These are phyloP conservation scores for Riparia riparia DNA, from an alignment of 2,113 vertebrate genomes.

Conservation along the genomic window DNA sequence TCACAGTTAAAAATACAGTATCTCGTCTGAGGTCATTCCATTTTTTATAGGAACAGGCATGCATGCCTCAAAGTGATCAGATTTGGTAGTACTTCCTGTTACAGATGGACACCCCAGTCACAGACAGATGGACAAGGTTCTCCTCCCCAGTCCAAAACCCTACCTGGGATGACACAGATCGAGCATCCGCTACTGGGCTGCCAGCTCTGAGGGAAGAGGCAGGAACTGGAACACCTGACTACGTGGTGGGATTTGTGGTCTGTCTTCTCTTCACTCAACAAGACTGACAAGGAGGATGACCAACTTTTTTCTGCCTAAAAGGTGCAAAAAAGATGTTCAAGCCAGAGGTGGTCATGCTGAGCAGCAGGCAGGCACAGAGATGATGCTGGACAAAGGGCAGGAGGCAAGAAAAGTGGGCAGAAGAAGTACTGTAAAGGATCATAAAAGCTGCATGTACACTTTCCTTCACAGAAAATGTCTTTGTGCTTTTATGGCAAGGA, in stretches of 20 bases:
- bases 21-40: not conserved
- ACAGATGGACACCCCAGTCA: not conserved
- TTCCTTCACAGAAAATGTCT: conserved; percentile 38
- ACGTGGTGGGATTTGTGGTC: not conserved
- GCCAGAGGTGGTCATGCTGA: not conserved
- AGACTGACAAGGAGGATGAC: not conserved
- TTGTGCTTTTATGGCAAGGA: conserved; percentile 51
- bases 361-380: not conserved
- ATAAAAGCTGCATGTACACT: conserved; percentile 6
- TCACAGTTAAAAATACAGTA: not conserved
- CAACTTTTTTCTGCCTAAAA: not conserved
- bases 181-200: not conserved
- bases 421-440: not conserved
- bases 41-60: conserved; percentile 4
- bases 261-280: not conserved
- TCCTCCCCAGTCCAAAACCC: not conserved
- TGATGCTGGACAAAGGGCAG: conserved; percentile 11
- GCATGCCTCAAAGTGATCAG: not conserved
- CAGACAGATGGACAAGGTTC: not conserved
- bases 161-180: not conserved
- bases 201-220: not conserved
- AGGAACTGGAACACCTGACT: not conserved
- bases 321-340: not conserved
- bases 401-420: not conserved
- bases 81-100: not conserved